phyloP scores from a whole-genome alignment of 1,140 invertebrate genomes.

The Formica selysi region DNA sequence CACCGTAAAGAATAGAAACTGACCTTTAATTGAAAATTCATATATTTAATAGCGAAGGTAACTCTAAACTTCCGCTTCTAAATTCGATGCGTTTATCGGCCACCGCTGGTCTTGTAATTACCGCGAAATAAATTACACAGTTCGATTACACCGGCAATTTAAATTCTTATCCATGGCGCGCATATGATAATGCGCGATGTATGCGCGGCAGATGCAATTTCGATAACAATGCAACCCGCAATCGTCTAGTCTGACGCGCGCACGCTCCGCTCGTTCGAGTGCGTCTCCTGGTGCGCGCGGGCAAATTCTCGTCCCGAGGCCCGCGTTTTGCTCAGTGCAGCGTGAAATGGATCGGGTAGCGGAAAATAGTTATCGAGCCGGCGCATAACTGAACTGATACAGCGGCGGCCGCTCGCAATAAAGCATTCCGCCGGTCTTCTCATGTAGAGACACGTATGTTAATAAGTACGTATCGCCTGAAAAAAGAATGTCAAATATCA shows the following conservation, averaged over 20 bases:
- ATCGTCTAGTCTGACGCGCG: conserved; percentile 42
- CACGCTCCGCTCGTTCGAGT: conserved; percentile 52
- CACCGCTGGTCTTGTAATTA: not conserved
- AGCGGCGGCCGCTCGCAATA: conserved; percentile 30
- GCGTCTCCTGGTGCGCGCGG: conserved; percentile 36
- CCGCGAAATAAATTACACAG: conserved; percentile 18
- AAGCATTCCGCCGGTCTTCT: conserved; percentile 29
- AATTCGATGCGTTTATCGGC: not conserved
- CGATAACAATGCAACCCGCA: conserved; percentile 49
- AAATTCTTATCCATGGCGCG: conserved; percentile 4
- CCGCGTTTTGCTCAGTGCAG: conserved; percentile 63
- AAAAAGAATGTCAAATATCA: not conserved
- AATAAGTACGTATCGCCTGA: conserved; percentile 26
- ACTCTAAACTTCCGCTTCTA: not conserved
- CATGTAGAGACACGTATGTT: conserved; percentile 21
- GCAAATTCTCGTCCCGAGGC: conserved; percentile 60
- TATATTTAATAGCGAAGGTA: not conserved
- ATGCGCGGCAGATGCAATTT: conserved; percentile 55
- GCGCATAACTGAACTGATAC: conserved; percentile 46
- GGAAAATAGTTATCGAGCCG: conserved; percentile 71
- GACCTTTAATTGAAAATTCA: not conserved
- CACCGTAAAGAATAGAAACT: not conserved
- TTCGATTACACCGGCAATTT: conserved; percentile 4
- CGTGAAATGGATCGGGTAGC: conserved; percentile 72
- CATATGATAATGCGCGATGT: conserved; percentile 50